phyloP scores from a whole-genome alignment of 2,888 invertebrate species.

The Monoplex corrugatus region DNA sequence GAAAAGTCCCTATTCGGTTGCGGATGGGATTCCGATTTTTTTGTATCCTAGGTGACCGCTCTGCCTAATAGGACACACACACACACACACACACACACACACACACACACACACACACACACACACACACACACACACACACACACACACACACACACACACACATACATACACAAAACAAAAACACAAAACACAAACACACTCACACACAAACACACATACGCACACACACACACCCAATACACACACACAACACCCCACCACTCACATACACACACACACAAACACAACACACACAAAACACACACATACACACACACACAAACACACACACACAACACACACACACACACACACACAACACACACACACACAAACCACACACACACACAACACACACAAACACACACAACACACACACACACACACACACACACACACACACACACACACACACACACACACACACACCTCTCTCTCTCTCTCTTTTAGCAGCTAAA shows the following conservation, averaged over 20 bases:
- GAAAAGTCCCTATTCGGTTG: too few relatives aligned
- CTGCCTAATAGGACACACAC: not conserved
- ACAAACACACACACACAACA: not conserved
- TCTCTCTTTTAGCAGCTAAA: too few relatives aligned
- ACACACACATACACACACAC: not conserved
- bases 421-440: conserved; percentile 1
- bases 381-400: too few relatives aligned
- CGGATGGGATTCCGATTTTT: too few relatives aligned
- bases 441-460: not conserved
- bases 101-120: not conserved
- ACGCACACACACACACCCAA: not conserved
- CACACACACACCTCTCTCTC: too few relatives aligned
- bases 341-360: not conserved
- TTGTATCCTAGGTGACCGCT: too few relatives aligned
- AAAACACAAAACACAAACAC: not conserved
- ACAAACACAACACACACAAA: too few relatives aligned
- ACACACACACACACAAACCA: too few relatives aligned
- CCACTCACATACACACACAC: too few relatives aligned
- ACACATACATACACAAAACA: not conserved
- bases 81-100: not conserved
- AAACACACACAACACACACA: not conserved
- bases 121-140: not conserved
- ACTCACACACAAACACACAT: not conserved
- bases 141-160: not conserved
- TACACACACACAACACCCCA: too few relatives aligned